Base-by-base conservation (phyloP, 2,113 vertebrate genomes). In the Eulemur macaco region DNA sequence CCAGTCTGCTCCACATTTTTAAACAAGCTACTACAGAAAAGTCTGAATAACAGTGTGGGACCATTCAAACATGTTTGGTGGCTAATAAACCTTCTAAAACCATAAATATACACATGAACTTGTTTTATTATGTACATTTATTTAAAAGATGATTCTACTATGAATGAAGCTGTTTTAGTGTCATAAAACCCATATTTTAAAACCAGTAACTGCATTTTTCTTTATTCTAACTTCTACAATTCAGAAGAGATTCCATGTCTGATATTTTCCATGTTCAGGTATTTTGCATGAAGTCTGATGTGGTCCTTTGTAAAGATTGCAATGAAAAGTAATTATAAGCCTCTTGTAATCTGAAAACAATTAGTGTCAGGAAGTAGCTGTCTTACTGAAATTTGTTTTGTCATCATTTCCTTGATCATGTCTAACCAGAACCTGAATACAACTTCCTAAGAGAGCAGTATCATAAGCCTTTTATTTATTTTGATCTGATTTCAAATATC, bases 391-490 rank as follows among this genome's bases (percentile, higher is more conserved):
- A 60, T 66, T 42, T 42, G 18, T 89, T 95, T 52, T 8, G 8
- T 81, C 84, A 80, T 71, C 50, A 20, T 76, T 73, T 68, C 34
- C 64, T 86, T 69, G 81, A 71, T 89, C 42, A 56, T 47, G 23
- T 96, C 68, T 60, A 88, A 85, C 71, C 21, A 95, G 83, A 89
- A 73, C 60, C 6, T 94, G 37, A 92, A 90, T 66, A 80, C 85
- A 89, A 85, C 45, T 87, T 91, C 42, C 56, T 88, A 86, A 95
- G 73, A 97, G 20, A 89, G 60, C 42, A 95, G 29, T n/a, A 37
- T 58, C 71, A 94, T 98, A 1, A 97, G 99, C 99, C 99, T 99
- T 99, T 99, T 99, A 99, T 25, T 99, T 98, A 89, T 98, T 98
- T 86, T 98, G 92, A 93, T 99, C 99, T 27, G 98, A 84, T 89